These are phyloP conservation scores for Poecilus cupreus DNA, from an alignment of 2,888 invertebrate genomes.

Conservation along the genomic window DNA sequence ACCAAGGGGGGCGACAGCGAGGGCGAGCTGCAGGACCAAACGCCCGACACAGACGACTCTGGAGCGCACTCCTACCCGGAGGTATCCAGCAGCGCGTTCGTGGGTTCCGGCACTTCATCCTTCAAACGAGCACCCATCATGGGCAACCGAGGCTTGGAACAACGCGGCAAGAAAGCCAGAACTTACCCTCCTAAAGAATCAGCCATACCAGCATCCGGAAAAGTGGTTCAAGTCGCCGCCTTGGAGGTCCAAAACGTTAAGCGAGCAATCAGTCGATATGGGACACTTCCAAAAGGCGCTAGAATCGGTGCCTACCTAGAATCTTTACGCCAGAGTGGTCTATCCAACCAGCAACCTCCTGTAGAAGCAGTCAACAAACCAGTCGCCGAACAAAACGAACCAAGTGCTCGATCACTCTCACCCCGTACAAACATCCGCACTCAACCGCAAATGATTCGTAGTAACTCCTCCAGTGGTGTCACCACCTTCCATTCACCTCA, in stretches of 20 bases:
- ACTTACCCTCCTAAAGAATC: conserved; percentile 76
- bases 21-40: conserved; percentile 81
- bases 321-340: conserved; percentile 89
- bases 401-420: conserved; percentile 77
- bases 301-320: conserved; percentile 97
- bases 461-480: conserved; percentile 91
- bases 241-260: conserved; percentile 97
- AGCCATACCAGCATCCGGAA: background rate
- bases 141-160: conserved; percentile 78
- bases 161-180: conserved; percentile 79
- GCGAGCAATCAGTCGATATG: conserved; percentile 95
- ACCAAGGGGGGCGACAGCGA: conserved; percentile 79
- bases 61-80: conserved; percentile 75
- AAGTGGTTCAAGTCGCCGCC: conserved; percentile 86
- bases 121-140: conserved; percentile 78
- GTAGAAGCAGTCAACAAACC: conserved; percentile 65
- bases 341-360: conserved; percentile 70
- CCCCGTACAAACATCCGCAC: conserved; percentile 80
- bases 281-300: conserved; percentile 97
- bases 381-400: conserved; percentile 68
- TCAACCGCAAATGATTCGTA: conserved; percentile 90
- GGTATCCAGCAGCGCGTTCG: conserved; percentile 73
- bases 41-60: conserved; percentile 85
- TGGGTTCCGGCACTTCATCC: conserved; percentile 71
- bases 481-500: conserved; percentile 76